These are phyloP conservation scores for Anadara kagoshimensis DNA, from an alignment of 1,140 invertebrate species.

Conservation along the genomic window DNA sequence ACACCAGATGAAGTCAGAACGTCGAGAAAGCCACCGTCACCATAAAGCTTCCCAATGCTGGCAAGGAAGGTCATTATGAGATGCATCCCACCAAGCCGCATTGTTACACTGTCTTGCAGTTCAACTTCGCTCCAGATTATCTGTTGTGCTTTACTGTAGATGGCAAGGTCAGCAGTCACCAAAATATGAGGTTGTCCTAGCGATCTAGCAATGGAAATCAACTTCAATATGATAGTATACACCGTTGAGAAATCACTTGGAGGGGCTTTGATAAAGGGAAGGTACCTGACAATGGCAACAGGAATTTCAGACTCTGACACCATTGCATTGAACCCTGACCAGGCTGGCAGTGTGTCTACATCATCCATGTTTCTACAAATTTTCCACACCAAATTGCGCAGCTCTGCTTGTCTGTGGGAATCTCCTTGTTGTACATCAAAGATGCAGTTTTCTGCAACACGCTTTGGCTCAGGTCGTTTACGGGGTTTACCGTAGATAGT, in stretches of 20 bases:
- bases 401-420: too few species aligned
- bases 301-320: background rate
- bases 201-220: background rate
- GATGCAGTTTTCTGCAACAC: too few species aligned
- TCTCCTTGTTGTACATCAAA: too few species aligned
- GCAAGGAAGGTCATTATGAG: background rate
- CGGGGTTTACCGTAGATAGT: too few species aligned
- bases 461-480: too few species aligned
- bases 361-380: too few species aligned
- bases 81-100: background rate
- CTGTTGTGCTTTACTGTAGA: background rate
- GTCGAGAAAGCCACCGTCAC: slow-evolving; percentile 2
- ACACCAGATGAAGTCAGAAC: background rate
- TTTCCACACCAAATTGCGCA: too few species aligned
- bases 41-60: background rate
- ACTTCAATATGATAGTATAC: background rate
- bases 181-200: background rate
- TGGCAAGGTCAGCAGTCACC: background rate
- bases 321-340: background rate
- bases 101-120: background rate
- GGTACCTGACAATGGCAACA: background rate
- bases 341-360: background rate
- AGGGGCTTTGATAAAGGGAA: background rate
- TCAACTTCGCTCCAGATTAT: background rate
- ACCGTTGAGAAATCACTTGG: background rate